Evolutionary conservation across 2,797 vertebrate genomes (phyloP).

Genomic region (Nasua narica): DNA sequence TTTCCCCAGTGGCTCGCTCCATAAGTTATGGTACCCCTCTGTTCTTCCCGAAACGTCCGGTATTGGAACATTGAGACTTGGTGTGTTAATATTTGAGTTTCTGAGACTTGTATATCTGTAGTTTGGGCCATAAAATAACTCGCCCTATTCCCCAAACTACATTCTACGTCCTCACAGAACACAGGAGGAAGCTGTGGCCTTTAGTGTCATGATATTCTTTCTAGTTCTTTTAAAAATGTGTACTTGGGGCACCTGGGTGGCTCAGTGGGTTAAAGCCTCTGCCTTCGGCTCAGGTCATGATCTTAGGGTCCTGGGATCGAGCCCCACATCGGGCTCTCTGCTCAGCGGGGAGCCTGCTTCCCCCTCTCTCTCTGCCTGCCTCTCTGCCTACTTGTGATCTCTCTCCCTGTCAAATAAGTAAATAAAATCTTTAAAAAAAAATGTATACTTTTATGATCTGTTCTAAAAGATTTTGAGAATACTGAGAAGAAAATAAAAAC

Average conservation of each 20-base stretch:
- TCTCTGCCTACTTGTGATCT: no score
- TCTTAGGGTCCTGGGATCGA: no score
- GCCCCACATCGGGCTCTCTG: no score
- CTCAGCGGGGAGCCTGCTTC: no score
- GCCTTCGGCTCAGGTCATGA: no score
- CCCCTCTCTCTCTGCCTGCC: no score
- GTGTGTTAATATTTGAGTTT: background rate
- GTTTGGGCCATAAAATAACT: background rate
- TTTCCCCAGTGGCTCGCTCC: background rate
- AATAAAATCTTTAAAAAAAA: no score
- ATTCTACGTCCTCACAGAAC: background rate
- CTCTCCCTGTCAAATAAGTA: no score
- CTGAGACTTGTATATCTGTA: background rate
- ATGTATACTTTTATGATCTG: background rate
- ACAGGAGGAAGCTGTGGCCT: background rate
- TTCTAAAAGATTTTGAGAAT: slow-evolving; percentile 3
- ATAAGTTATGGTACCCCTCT: background rate
- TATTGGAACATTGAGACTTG: background rate
- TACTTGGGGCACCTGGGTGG: no score
- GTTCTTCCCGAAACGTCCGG: background rate
- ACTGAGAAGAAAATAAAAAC: background rate
- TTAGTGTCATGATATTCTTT: background rate
- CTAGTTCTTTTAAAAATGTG: background rate
- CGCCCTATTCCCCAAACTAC: background rate
- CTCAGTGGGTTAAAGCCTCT: no score